Percentiles rank a stretch among this genome's conserved stretches.
Conservation (phyloP, 2,113 vertebrate genomes). For the Ramphastos sulfuratus region DNA sequence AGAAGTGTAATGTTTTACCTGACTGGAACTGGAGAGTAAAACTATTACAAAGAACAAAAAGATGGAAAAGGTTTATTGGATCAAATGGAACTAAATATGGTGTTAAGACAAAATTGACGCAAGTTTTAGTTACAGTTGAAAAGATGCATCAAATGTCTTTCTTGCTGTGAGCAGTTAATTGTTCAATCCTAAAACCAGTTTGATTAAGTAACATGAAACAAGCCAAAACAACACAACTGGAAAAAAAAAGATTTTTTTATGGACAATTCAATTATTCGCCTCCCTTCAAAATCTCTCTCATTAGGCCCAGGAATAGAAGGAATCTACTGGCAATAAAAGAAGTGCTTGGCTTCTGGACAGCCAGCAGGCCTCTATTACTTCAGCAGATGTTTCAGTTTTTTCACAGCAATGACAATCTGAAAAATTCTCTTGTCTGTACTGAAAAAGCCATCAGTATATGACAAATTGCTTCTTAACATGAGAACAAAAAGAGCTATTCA, state of each 20-base stretch:
- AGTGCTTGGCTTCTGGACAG: background rate
- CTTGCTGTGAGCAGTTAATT: background rate
- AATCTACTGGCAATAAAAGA: background rate
- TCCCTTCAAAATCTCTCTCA: background rate
- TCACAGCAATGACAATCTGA: background rate
- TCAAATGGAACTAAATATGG: background rate
- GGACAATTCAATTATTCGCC: background rate
- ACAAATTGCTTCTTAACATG: background rate
- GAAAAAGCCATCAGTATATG: background rate
- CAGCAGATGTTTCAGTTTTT: conserved; percentile 7
- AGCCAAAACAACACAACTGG: background rate
- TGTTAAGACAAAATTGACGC: background rate
- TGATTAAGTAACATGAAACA: background rate
- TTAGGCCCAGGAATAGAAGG: background rate
- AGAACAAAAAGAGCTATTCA: conserved; percentile 6
- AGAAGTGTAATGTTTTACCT: background rate
- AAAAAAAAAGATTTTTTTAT: background rate
- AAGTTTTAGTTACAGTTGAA: conserved; percentile 21
- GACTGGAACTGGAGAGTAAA: background rate
- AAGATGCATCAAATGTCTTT: background rate
- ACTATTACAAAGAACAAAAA: conserved; percentile 10
- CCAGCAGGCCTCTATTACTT: background rate
- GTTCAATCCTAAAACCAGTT: background rate
- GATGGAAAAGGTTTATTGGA: conserved; percentile 9
- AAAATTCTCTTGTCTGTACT: background rate